Base-by-base conservation (phyloP, 2,888 invertebrate genomes). In the Drosophila kambysellisi region DNA sequence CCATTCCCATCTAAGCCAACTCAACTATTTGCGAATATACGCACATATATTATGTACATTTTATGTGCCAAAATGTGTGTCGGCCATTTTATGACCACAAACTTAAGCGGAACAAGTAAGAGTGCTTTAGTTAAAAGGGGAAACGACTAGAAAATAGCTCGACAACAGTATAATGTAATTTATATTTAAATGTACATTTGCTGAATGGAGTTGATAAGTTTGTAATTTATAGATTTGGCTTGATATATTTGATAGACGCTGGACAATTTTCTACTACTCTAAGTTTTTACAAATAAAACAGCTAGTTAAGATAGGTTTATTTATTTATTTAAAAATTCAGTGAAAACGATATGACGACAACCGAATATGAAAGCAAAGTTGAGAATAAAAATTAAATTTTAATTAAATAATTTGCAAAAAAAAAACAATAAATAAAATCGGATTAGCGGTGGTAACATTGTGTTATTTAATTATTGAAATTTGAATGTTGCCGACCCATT, bases 1-100 rank as follows among this genome's bases (percentile, higher is more conserved):
- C 41, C 30, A 20, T 41, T 39, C 39, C 29, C 39, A 43, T 20
- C 6, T 2, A 25, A 25, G n/a, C 48, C 39, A 37, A 33, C 48
- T 41, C 54, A 81, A 89, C 87, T 83, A 87, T 79, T 81, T 86
- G 78, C 73, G 65, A 81, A 63, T 73, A 79, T 79, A 54, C 17
- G 20, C 17, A 37, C 37, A 56, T 54, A 88, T 89, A 83, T 82
- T 83, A 87, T 70, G 82, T 82, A 84, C 74, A 87, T 89, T 89
- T 89, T 79, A 84, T 85, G 80, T 68, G 70, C 69, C 71, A 59
- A 69, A 69, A 74, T 71, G 72, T 74, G 69, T 62, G 54, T 59
- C 39, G 35, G 20, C 51, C 60, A 12, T 39, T 74, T 61, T 68
- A 81, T 80, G 66, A 53, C 61, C 72, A 39, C 50, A 43, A 67